phyloP scores from a whole-genome alignment of 2,797 vertebrate genomes.

The Gobio occitaniae region DNA sequence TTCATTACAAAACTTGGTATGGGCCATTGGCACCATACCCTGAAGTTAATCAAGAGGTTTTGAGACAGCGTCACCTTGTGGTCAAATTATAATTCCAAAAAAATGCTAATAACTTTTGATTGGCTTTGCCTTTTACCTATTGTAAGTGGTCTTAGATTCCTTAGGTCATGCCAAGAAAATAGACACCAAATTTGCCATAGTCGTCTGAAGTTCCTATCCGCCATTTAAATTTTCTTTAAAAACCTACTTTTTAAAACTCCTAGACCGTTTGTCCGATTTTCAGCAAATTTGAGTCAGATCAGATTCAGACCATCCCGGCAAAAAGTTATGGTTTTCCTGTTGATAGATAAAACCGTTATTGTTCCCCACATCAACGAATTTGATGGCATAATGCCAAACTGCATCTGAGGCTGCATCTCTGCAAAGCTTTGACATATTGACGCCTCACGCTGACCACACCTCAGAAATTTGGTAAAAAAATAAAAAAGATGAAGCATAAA shows the following conservation, averaged over 20 bases:
- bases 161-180: not conserved
- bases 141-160: not conserved
- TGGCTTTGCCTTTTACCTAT: not conserved
- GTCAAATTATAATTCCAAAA: not conserved
- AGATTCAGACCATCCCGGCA: not conserved
- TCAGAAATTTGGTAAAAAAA: not conserved
- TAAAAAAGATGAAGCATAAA: not conserved
- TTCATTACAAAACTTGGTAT: too few species aligned
- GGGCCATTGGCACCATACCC: too few species aligned
- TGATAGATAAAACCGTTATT: not conserved
- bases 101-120: not conserved
- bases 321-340: not conserved
- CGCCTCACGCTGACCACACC: not conserved
- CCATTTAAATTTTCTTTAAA: not conserved
- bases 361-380: not conserved
- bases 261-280: not conserved
- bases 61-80: not conserved
- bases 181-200: not conserved
- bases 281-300: not conserved
- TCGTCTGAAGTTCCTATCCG: not conserved
- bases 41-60: not conserved
- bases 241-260: not conserved
- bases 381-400: not conserved
- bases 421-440: not conserved
- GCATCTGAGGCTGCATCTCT: not conserved